These are phyloP conservation scores for Caenorhabditis zanzibari DNA, from an alignment of 2,888 invertebrate genomes.

Conservation along the genomic window DNA sequence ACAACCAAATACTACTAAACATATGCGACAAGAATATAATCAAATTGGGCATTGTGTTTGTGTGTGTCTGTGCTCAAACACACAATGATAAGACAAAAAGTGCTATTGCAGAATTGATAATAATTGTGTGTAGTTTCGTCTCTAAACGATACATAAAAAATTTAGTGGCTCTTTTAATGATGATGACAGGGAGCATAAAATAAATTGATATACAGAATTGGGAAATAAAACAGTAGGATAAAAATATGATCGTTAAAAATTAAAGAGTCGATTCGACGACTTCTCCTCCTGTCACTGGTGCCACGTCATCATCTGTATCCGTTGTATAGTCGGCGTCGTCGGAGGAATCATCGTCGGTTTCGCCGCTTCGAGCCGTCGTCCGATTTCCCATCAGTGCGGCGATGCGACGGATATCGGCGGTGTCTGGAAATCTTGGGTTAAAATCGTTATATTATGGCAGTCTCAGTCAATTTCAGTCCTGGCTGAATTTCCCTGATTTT, in stretches of 20 bases:
- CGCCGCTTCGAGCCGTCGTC: neutral
- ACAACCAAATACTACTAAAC: neutral
- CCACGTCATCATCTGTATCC: neutral
- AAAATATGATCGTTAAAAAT: neutral
- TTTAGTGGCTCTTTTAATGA: no score
- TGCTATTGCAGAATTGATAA: no score
- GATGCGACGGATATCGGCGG: slow-evolving; percentile 17
- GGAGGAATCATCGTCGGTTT: neutral
- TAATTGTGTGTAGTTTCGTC: no score
- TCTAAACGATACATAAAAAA: neutral
- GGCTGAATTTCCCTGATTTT: no score
- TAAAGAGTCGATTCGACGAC: slow-evolving; percentile 15
- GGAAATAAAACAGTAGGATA: neutral
- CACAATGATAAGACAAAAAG: no score
- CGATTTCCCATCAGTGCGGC: slow-evolving; percentile 31
- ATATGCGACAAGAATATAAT: neutral
- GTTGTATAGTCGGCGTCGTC: slow-evolving; percentile 3
- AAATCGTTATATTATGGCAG: no score
- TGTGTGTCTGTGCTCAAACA: no score
- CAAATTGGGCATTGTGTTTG: no score
- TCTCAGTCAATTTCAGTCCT: no score
- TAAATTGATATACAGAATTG: no score
- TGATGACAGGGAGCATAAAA: no score
- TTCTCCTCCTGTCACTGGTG: neutral
- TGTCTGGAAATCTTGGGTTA: neutral